Conservation (phyloP, 2,113 vertebrate genomes). For the Nothocercus nigrocapillus region DNA sequence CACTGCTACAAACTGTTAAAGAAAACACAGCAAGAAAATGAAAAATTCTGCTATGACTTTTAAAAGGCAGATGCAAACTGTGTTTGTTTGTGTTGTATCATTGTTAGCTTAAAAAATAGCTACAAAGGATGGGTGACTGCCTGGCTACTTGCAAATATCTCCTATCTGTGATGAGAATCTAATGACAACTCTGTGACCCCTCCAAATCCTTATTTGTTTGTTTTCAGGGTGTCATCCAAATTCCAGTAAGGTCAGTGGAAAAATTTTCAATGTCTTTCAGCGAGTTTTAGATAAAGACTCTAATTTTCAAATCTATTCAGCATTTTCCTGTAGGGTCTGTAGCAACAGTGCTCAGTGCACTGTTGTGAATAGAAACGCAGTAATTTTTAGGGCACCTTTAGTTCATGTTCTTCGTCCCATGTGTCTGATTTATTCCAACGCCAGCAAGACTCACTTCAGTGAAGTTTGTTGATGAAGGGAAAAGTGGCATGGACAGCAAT, state of each 20-base stretch:
- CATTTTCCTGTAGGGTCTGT: neutral
- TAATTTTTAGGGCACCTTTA: neutral
- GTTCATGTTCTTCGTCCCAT: neutral
- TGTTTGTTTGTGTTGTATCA: neutral
- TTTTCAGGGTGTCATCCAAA: neutral
- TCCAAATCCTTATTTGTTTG: neutral
- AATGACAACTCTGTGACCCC: neutral
- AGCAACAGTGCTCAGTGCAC: neutral
- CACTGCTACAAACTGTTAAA: neutral
- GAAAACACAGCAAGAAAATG: neutral
- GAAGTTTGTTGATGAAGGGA: neutral
- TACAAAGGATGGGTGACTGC: neutral
- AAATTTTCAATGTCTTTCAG: neutral
- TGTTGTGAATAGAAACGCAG: neutral
- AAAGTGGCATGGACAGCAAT: neutral
- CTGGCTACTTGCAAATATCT: neutral
- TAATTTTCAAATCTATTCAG: neutral
- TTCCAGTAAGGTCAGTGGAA: neutral
- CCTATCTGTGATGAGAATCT: neutral
- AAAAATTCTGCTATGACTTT: neutral
- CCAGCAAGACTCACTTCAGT: neutral
- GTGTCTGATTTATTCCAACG: neutral
- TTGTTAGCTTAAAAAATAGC: neutral
- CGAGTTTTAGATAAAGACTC: neutral
- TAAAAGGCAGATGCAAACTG: neutral